A percentile compares a stretch with the other conserved stretches of the same genome.
phyloP scores from a whole-genome alignment of 2,797 vertebrate genomes.

The Tiaroga cobitis region DNA sequence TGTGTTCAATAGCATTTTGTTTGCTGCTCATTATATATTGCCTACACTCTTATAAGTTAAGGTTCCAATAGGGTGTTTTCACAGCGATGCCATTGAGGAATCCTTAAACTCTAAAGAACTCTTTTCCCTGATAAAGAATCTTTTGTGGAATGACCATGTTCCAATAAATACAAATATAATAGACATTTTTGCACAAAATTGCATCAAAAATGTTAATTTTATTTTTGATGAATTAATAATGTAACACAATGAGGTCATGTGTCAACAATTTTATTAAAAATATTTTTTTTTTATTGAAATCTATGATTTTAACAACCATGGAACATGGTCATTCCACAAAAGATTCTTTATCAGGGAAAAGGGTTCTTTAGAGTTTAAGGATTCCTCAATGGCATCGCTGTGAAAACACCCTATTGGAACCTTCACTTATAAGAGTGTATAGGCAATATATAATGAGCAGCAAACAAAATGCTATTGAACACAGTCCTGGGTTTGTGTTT shows the following conservation, averaged over 20 bases:
- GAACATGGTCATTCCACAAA: background rate
- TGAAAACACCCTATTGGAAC: background rate
- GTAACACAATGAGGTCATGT: background rate
- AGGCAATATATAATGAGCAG: background rate
- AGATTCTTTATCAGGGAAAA: background rate
- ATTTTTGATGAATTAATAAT: background rate
- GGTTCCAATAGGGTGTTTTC: background rate
- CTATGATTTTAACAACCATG: background rate
- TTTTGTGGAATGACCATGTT: background rate
- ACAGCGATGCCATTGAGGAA: background rate
- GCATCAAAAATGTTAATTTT: background rate
- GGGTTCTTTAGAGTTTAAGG: background rate
- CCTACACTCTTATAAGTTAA: background rate
- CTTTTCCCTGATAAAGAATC: background rate
- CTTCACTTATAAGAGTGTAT: background rate
- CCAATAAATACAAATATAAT: no score
- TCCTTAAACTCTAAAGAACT: background rate
- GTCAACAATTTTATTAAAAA: background rate
- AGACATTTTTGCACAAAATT: background rate
- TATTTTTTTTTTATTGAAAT: background rate
- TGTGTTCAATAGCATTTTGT: background rate
- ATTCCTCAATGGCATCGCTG: background rate
- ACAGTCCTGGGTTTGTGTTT: background rate
- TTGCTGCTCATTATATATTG: background rate
- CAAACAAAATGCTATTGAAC: background rate